phyloP scores from a whole-genome alignment of 2,888 invertebrate genomes.

The Platerodrilus igneus region DNA sequence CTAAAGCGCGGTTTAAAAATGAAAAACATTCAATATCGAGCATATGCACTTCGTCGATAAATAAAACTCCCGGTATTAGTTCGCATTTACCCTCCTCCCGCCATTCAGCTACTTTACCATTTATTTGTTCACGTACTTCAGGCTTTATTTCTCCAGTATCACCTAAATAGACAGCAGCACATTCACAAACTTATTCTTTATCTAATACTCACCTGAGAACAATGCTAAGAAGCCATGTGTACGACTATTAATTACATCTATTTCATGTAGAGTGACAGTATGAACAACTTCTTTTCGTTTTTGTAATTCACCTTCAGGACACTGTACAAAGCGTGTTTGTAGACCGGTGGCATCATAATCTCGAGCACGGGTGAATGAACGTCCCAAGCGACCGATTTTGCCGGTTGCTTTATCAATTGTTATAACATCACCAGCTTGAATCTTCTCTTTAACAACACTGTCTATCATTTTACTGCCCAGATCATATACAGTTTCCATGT shows the following conservation, averaged over 20 bases:
- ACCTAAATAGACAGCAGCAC: too few relatives aligned
- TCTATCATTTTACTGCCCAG: conserved; percentile 98
- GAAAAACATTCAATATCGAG: conserved; percentile 99
- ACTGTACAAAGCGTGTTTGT: conserved; percentile 86
- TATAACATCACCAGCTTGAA: conserved; percentile 93
- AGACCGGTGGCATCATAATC: conserved; percentile 96
- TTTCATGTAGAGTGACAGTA: conserved; percentile 97
- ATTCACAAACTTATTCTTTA: conserved; percentile 1
- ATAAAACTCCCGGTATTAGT: conserved; percentile 95
- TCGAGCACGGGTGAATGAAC: conserved; percentile 92
- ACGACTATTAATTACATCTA: conserved; percentile 97
- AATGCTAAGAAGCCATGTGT: conserved; percentile 96
- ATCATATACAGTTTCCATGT: conserved; percentile 99
- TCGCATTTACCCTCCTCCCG: conserved; percentile 99
- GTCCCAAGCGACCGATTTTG: conserved; percentile 61
- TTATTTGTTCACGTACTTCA: conserved; percentile 97
- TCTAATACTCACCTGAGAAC: conserved; percentile 74
- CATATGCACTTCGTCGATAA: conserved; percentile 98
- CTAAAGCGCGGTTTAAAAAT: conserved; percentile 92
- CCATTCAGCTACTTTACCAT: conserved; percentile 92
- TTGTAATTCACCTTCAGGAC: conserved; percentile 97
- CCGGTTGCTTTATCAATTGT: conserved; percentile 99
- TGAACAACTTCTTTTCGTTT: conserved; percentile 97
- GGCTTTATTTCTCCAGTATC: conserved; percentile 98
- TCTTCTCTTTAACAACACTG: conserved; percentile 91